phyloP scores from a whole-genome alignment of 1,140 invertebrate genomes.

The Grapholita molesta region DNA sequence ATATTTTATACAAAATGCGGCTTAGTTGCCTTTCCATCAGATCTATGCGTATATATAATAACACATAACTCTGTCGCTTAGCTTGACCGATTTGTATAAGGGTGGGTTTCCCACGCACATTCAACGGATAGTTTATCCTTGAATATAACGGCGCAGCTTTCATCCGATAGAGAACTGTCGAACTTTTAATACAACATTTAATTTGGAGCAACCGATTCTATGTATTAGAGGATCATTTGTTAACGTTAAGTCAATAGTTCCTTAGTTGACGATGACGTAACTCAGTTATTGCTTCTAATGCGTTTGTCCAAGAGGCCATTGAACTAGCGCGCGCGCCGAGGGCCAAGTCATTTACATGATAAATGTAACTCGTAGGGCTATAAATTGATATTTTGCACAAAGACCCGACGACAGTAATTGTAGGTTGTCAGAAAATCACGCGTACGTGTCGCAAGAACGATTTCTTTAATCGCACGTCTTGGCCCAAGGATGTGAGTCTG shows the following conservation, averaged over 20 bases:
- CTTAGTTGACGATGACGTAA: conserved; percentile 1
- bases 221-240: background rate
- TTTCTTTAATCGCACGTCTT: conserved; percentile 50
- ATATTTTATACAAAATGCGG: conserved; percentile 1
- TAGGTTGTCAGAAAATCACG: conserved; percentile 40
- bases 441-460: conserved; percentile 43
- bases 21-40: too few species aligned
- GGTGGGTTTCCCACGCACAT: too few species aligned
- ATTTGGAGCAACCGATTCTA: too few species aligned
- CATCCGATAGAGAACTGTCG: too few species aligned
- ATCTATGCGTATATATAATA: too few species aligned
- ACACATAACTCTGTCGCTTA: too few species aligned
- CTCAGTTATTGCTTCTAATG: conserved; percentile 6
- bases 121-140: too few species aligned
- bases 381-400: conserved; percentile 49
- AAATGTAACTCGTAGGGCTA: conserved; percentile 26
- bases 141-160: too few species aligned
- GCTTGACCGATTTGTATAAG: too few species aligned
- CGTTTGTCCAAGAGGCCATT: conserved; percentile 11
- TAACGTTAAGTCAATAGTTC: conserved; percentile 10
- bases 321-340: conserved; percentile 8
- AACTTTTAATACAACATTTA: too few species aligned
- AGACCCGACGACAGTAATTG: conserved; percentile 50
- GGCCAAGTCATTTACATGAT: conserved; percentile 23
- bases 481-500: conserved; percentile 41